Evolutionary conservation across 2,797 vertebrate species (phyloP), one percentile per base, ranked within the genome.

Genomic region (Hirundo rustica): DNA sequence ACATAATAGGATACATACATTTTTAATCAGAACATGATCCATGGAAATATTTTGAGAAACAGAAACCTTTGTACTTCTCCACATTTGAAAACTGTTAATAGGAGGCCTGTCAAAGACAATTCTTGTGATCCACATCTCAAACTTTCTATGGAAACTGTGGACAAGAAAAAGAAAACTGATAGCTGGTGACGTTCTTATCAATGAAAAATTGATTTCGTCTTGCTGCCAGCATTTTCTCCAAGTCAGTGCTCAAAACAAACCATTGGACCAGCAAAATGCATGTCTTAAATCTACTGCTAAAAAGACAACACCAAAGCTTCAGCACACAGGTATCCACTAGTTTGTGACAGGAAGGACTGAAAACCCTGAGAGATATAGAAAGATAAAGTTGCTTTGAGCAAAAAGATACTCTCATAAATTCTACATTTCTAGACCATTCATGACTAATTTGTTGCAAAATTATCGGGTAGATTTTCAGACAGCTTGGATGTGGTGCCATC

Each of bases 21-120:
- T 91, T 91, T 96, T 91, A 95, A 96, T 83, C 36, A 83, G 81
- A 93, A 87, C 27, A 74, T 13, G 68, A 93, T 85, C 86, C 65
- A 38, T 51, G 61, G 87, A 82, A 93, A 83, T 91, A 77, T 51
- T 91, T 40, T 61, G 75, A 93, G 72, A 91, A 86, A 87, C 12
- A 71, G 53, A 93, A 92, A 65, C 38, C 22, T 85, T 53, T 67
- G 19, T 79, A 54, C 26, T 60, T 82, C 62, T 88, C 58, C 48
- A 57, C 25, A 32, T 79, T 45, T 79, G 74, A 68, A 54, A 58
- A 78, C 26, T 3, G 3, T 55, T 51, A 73, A 53, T 26, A 70
- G 13, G 30, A 93, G 16, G 18, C 21, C 11, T 66, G 44, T 60
- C 55, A 84, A 72, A 72, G 20, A 34, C 34, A 91, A 13, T 73